phyloP scores from a whole-genome alignment of 2,888 invertebrate genomes.

The Xestia rhomboidea region DNA sequence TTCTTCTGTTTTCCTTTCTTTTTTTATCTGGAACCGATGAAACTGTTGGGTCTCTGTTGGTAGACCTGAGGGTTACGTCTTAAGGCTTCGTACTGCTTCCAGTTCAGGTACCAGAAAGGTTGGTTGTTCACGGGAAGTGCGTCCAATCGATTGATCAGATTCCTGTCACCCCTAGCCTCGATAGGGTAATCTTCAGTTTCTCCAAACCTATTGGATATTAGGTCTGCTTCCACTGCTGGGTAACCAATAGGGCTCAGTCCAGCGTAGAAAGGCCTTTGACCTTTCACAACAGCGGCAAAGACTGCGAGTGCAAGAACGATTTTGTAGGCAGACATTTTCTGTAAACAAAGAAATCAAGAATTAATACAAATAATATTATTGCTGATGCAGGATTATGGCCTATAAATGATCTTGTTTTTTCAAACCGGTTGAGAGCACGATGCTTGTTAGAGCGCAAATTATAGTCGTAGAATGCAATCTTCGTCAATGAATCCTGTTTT shows the following conservation, averaged over 20 bases:
- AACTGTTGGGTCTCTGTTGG: slow-evolving; percentile 76
- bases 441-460: background rate
- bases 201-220: slow-evolving; percentile 89
- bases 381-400: background rate
- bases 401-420: slow-evolving; percentile 10
- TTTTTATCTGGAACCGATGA: slow-evolving; percentile 63
- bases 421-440: slow-evolving; percentile 33
- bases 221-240: slow-evolving; percentile 87
- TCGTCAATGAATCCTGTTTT: background rate
- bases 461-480: background rate
- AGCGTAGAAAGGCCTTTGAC: slow-evolving; percentile 93
- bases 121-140: slow-evolving; percentile 51
- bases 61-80: slow-evolving; percentile 82
- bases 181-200: slow-evolving; percentile 87
- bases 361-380: slow-evolving; percentile 31
- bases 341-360: slow-evolving; percentile 62
- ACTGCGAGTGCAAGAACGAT: slow-evolving; percentile 72
- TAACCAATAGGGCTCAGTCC: slow-evolving; percentile 91
- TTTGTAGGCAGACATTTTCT: slow-evolving; percentile 76
- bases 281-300: slow-evolving; percentile 75
- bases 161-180: slow-evolving; percentile 83
- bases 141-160: slow-evolving; percentile 57
- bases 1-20: background rate
- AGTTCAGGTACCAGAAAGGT: slow-evolving; percentile 64
- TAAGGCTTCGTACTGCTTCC: slow-evolving; percentile 77